phyloP scores from a whole-genome alignment of 2,113 vertebrate genomes.

The Lasiurus borealis region DNA sequence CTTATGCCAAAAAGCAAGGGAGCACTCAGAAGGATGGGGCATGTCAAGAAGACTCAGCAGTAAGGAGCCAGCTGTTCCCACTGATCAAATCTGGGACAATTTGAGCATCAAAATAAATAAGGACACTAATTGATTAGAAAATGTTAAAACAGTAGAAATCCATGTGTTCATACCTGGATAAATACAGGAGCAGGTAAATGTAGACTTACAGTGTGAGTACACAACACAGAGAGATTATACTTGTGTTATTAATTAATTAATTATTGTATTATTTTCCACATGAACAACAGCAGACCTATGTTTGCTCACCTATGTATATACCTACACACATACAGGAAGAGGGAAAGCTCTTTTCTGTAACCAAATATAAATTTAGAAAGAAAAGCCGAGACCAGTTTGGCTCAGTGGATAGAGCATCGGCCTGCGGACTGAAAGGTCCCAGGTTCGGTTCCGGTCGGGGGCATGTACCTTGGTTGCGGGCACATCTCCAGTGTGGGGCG shows the following conservation, averaged over 20 bases:
- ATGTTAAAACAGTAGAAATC: not conserved
- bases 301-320: not conserved
- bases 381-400: too few relatives aligned
- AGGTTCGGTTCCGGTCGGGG: too few relatives aligned
- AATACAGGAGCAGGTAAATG: not conserved
- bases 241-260: not conserved
- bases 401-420: too few relatives aligned
- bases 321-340: not conserved
- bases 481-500: too few relatives aligned
- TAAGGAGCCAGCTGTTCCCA: not conserved
- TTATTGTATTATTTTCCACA: not conserved
- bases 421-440: too few relatives aligned
- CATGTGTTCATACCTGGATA: not conserved
- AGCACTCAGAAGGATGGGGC: not conserved
- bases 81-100: constrained; percentile 32
- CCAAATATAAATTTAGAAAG: not conserved
- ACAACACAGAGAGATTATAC: not conserved
- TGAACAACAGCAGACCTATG: not conserved
- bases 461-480: too few relatives aligned
- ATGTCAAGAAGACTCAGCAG: not conserved
- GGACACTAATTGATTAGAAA: not conserved
- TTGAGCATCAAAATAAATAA: not conserved
- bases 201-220: not conserved
- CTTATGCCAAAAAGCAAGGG: not conserved
- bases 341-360: not conserved